Evolutionary conservation across 2,113 vertebrate species (phyloP).

Genomic region (Epinephelus fuscoguttatus): DNA sequence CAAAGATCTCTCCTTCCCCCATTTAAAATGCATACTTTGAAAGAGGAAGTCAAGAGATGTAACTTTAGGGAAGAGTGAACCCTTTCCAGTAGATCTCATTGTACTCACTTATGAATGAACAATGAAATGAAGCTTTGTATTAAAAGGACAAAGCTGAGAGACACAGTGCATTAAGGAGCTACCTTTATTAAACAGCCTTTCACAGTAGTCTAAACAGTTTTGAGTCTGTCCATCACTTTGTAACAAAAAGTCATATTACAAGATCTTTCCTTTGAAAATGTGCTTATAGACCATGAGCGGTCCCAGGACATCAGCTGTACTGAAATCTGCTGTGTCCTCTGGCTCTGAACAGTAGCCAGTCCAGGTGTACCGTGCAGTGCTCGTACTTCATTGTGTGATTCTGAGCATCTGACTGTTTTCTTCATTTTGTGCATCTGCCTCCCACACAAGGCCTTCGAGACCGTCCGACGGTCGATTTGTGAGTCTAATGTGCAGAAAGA

Average conservation of each 20-base stretch:
- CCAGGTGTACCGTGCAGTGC: constrained; percentile 33
- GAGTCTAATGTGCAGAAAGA: constrained; percentile 74
- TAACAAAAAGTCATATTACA: constrained; percentile 4
- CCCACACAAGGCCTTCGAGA: constrained; percentile 61
- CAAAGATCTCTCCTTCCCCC: not conserved
- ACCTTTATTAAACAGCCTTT: not conserved
- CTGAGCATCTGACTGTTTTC: constrained; percentile 44
- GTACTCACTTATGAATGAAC: not conserved
- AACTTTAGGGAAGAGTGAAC: not conserved
- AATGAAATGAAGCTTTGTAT: constrained; percentile 15
- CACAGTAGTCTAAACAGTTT: not conserved
- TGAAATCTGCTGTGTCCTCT: constrained; percentile 6
- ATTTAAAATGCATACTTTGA: constrained; percentile 16
- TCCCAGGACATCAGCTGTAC: not conserved
- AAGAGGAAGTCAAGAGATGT: not conserved
- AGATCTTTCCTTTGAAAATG: constrained; percentile 10
- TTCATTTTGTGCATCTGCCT: constrained; percentile 52
- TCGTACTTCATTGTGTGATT: constrained; percentile 30
- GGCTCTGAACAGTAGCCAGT: constrained; percentile 9
- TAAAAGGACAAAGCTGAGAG: constrained; percentile 3
- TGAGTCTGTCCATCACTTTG: constrained; percentile 4
- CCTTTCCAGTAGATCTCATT: not conserved
- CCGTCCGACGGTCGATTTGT: constrained; percentile 63
- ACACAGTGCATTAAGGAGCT: not conserved
- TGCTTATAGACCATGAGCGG: not conserved